Evolutionary conservation across 2,797 vertebrate genomes (phyloP), one percentile per base, ranked within the genome.

Genomic region (Onychomys torridus): DNA sequence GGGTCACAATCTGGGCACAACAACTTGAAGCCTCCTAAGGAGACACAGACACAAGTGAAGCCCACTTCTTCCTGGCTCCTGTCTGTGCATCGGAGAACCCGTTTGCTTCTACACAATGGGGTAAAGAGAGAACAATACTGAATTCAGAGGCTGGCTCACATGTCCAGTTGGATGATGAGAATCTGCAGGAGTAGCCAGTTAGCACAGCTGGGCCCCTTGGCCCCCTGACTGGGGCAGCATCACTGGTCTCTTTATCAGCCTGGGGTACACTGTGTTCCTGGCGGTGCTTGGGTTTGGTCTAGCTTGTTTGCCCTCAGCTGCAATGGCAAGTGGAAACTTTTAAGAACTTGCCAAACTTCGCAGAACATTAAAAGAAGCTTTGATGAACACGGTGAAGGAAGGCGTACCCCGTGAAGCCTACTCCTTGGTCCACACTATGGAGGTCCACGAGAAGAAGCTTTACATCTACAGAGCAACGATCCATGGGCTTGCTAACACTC

Each of bases 141-240:
- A 77, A 76, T 29, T 40, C 79, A 94, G 67, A 55, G 19, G 57
- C 77, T 0, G 3, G 16, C 73, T 93, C 95, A 79, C 46, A 49
- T 49, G 69, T n/a, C 92, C 83, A 49, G 46, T 1, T n/a, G 57
- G 71, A 78, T 57, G 61, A 88, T 40, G 87, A 37, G 29, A 67
- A 69, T 34, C 63, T 91, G 0, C 37, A 81, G 67, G 91, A 43
- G 46, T 25, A 89, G 96, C 93, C 95, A 96, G 88, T 57, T 25
- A 49, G 40, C 83, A 82, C 77, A 93, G 96, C 96, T 93, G 96
- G 84, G 84, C 71, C n/a, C 34, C 0, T 6, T 2, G 13, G 32
- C 2, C 3, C 13, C 21, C 55, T 37, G 43, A 25, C 34, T 52
- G 46, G 46, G 0, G 23, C 3, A 3, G 25, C 43, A 5, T 84